A percentile compares a stretch with the other conserved stretches of the same genome.
These are phyloP conservation scores for Phlogophora meticulosa DNA, from an alignment of 2,888 invertebrate species.

Conservation along the genomic window DNA sequence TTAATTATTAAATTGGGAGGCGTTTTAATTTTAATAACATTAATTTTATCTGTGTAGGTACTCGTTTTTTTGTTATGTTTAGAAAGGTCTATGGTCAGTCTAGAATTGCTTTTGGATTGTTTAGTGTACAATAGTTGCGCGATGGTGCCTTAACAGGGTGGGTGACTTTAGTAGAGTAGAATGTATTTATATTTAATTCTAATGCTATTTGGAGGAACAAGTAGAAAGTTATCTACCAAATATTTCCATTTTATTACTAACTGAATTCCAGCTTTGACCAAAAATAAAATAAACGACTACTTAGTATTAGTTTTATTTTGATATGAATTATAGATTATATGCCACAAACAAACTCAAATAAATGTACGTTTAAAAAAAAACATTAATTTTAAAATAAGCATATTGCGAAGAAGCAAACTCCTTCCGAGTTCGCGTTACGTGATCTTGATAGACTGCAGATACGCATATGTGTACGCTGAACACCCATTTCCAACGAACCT, in stretches of 20 bases:
- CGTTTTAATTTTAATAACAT: slow-evolving; percentile 76
- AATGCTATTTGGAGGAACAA: too few relatives aligned
- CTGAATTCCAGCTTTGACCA: background rate
- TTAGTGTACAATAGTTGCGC: background rate
- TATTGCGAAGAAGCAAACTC: too few relatives aligned
- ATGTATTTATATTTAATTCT: background rate
- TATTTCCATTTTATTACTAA: background rate
- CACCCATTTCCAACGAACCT: slow-evolving; percentile 16
- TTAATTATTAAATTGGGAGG: slow-evolving; percentile 84
- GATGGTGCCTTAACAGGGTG: background rate
- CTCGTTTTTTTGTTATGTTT: slow-evolving; percentile 11
- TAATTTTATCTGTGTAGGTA: slow-evolving; percentile 63
- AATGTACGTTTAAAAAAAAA: too few relatives aligned
- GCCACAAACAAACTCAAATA: too few relatives aligned
- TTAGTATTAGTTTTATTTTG: background rate
- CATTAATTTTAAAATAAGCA: too few relatives aligned
- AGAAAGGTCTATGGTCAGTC: background rate
- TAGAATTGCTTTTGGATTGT: slow-evolving; percentile 15
- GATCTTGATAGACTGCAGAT: background rate
- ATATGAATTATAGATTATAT: too few relatives aligned
- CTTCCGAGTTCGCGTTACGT: too few relatives aligned
- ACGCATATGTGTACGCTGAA: slow-evolving; percentile 1
- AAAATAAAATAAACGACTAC: background rate
- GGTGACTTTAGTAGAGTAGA: background rate
- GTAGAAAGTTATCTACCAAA: background rate